Evolutionary conservation across 2,888 invertebrate species (phyloP).

Genomic region (Eutolmus rufibarbis): DNA sequence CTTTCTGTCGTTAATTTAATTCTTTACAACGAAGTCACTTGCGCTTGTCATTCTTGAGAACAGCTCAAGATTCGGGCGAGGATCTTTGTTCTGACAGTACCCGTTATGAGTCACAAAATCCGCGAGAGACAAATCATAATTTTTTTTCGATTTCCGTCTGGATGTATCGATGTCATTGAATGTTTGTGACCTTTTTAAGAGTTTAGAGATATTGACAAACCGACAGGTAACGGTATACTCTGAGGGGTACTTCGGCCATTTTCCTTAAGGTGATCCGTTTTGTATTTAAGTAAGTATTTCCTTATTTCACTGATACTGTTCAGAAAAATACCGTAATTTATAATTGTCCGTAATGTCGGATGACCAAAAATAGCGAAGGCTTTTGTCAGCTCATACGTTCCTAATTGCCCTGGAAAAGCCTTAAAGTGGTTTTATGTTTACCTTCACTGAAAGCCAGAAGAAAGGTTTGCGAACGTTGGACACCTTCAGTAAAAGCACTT

Average conservation of each 20-base stretch:
- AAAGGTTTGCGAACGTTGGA: neutral
- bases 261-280: neutral
- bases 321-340: neutral
- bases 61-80: neutral
- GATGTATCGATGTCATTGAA: constrained; percentile 28
- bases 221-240: neutral
- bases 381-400: neutral
- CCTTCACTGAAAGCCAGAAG: neutral
- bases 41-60: constrained; percentile 17
- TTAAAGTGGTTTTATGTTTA: neutral
- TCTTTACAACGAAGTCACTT: neutral
- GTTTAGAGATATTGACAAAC: neutral
- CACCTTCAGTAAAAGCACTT: neutral
- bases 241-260: neutral
- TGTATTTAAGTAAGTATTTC: constrained; percentile 8
- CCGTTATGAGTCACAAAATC: constrained; percentile 20
- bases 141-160: neutral
- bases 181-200: constrained; percentile 16
- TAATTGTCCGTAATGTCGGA: neutral
- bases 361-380: neutral
- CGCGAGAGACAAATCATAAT: neutral
- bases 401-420: neutral
- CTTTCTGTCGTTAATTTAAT: neutral
- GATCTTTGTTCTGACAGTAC: constrained; percentile 13
- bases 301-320: neutral